Conservation (phyloP, 2,797 vertebrate genomes). For the Ambastaia sidthimunki region DNA sequence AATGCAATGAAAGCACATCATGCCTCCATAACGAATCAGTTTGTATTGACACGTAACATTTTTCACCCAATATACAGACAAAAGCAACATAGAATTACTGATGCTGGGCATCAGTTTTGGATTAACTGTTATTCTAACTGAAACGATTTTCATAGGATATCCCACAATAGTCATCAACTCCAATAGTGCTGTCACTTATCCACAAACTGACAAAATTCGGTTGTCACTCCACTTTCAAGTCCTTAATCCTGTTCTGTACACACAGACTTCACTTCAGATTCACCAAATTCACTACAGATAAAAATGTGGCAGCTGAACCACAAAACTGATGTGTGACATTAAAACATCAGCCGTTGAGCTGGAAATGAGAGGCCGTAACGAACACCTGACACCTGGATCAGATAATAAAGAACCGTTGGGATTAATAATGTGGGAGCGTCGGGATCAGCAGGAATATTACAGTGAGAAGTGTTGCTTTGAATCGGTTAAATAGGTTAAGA, state of each 20-base stretch:
- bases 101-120: too few species aligned
- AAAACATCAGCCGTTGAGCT: conserved; percentile 9
- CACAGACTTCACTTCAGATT: not conserved
- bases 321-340: not conserved
- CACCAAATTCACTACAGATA: too few species aligned
- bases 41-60: too few species aligned
- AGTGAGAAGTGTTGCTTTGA: not conserved
- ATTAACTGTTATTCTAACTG: too few species aligned
- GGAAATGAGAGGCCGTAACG: not conserved
- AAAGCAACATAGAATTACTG: too few species aligned
- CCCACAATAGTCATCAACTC: too few species aligned
- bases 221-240: not conserved
- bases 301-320: not conserved
- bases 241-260: not conserved
- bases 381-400: conserved; percentile 19
- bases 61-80: too few species aligned
- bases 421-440: not conserved
- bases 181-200: not conserved
- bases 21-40: too few species aligned
- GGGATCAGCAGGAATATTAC: not conserved
- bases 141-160: too few species aligned
- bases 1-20: too few species aligned
- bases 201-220: not conserved
- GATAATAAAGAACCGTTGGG: not conserved
- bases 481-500: conserved; percentile 3